A percentile compares a stretch with the other conserved stretches of the same genome.
Conservation (phyloP, 1,140 invertebrate genomes). For the Drosophila pachea region DNA sequence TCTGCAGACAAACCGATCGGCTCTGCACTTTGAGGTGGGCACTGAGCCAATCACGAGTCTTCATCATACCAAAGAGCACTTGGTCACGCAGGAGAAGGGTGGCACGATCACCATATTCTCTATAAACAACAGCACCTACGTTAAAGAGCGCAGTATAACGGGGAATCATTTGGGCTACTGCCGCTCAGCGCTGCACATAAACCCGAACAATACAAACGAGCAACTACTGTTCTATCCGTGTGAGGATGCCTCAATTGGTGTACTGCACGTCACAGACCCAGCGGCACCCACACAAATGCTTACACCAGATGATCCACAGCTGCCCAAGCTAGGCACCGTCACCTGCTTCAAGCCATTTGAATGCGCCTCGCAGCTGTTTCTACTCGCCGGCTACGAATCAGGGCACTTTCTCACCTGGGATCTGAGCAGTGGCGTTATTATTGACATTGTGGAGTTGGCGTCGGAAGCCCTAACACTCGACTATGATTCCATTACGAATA, state of each 20-base stretch:
- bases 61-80: conserved; percentile 78
- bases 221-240: conserved; percentile 84
- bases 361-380: conserved; percentile 80
- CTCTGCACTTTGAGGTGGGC: conserved; percentile 70
- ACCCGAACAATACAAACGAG: conserved; percentile 79
- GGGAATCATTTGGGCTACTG: conserved; percentile 84
- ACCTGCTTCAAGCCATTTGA: conserved; percentile 83
- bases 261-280: conserved; percentile 81
- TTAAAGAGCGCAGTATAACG: conserved; percentile 80
- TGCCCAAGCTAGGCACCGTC: conserved; percentile 81
- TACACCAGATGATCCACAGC: conserved; percentile 72
- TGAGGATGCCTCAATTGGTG: conserved; percentile 82
- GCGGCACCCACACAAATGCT: conserved; percentile 80
- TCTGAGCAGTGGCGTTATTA: conserved; percentile 81
- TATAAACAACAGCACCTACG: conserved; percentile 82
- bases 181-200: conserved; percentile 81
- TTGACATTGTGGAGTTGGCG: conserved; percentile 81
- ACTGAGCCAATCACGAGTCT: conserved; percentile 66
- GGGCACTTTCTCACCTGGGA: conserved; percentile 85
- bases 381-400: conserved; percentile 84
- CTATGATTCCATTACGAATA: conserved; percentile 82
- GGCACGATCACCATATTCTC: conserved; percentile 84
- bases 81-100: conserved; percentile 85
- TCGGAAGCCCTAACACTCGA: conserved; percentile 85
- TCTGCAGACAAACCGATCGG: conserved; percentile 69